phyloP scores from a whole-genome alignment of 2,113 vertebrate species.

The Gadus chalcogrammus region DNA sequence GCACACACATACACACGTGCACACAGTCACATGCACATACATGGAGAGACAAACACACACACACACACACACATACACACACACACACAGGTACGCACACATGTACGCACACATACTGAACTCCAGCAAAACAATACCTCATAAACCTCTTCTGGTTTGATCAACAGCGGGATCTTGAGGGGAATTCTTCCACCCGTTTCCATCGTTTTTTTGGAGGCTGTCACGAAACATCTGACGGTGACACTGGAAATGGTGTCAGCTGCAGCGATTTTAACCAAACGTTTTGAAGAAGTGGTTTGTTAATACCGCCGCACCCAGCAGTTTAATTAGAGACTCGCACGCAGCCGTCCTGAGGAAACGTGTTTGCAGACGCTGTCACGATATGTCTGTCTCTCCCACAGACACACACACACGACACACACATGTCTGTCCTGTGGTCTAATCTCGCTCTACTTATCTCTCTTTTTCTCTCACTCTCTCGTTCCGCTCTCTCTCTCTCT shows the following conservation, averaged over 20 bases:
- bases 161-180: conserved; percentile 43
- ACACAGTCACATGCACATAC: not conserved
- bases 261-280: conserved; percentile 21
- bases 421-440: too few species aligned
- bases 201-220: conserved; percentile 31
- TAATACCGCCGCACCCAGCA: conserved; percentile 6
- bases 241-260: conserved; percentile 10
- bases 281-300: not conserved
- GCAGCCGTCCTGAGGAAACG: too few species aligned
- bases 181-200: conserved; percentile 42
- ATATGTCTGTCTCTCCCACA: too few species aligned
- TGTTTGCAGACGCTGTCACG: too few species aligned
- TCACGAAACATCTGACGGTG: conserved; percentile 32
- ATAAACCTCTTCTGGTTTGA: conserved; percentile 46
- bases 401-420: too few species aligned
- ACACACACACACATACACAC: too few species aligned
- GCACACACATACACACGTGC: conserved; percentile 11
- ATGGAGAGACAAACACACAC: not conserved
- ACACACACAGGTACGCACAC: too few species aligned
- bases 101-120: too few species aligned
- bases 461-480: too few species aligned
- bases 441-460: too few species aligned
- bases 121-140: not conserved
- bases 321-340: too few species aligned
- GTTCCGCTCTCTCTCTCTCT: conserved; percentile 8